A percentile compares a stretch with the other conserved stretches of the same genome.
phyloP scores from a whole-genome alignment of 2,888 invertebrate species.

The Thymelicus sylvestris region DNA sequence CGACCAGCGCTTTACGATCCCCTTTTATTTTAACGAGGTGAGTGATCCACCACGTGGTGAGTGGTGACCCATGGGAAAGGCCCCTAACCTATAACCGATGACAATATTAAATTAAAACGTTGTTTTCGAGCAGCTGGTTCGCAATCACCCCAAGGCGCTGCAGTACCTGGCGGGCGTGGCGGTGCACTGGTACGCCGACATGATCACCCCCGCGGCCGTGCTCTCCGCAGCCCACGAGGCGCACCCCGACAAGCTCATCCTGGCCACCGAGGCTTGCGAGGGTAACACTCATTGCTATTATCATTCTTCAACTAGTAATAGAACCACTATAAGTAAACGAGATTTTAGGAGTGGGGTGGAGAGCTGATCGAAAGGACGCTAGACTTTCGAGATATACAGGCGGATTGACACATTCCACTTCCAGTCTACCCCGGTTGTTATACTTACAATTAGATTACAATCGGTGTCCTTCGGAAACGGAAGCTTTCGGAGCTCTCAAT shows the following conservation, averaged over 20 bases:
- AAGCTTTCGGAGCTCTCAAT: too few relatives aligned
- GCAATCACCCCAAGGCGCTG: slow-evolving; percentile 57
- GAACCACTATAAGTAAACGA: too few relatives aligned
- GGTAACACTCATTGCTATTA: slow-evolving; percentile 58
- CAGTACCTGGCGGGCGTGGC: slow-evolving; percentile 88
- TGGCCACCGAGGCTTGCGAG: slow-evolving; percentile 91
- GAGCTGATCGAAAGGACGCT: too few relatives aligned
- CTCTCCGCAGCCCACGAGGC: slow-evolving; percentile 78
- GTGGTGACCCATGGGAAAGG: too few relatives aligned
- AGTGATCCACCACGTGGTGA: background rate
- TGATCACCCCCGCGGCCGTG: slow-evolving; percentile 71
- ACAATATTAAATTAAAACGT: background rate
- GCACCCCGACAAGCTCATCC: slow-evolving; percentile 87
- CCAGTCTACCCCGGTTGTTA: too few relatives aligned
- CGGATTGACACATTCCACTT: too few relatives aligned
- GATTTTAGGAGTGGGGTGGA: too few relatives aligned
- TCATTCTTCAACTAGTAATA: too few relatives aligned
- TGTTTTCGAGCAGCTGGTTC: slow-evolving; percentile 21
- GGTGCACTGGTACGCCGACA: slow-evolving; percentile 91
- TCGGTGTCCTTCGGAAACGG: too few relatives aligned
- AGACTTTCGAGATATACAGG: too few relatives aligned
- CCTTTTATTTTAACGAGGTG: slow-evolving; percentile 42
- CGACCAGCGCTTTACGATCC: slow-evolving; percentile 42
- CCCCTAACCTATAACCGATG: too few relatives aligned
- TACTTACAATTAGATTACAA: too few relatives aligned